Percentiles rank a stretch among this genome's conserved stretches.
Evolutionary conservation across 2,888 invertebrate genomes (phyloP).

Genomic region (Pandemis heparana): DNA sequence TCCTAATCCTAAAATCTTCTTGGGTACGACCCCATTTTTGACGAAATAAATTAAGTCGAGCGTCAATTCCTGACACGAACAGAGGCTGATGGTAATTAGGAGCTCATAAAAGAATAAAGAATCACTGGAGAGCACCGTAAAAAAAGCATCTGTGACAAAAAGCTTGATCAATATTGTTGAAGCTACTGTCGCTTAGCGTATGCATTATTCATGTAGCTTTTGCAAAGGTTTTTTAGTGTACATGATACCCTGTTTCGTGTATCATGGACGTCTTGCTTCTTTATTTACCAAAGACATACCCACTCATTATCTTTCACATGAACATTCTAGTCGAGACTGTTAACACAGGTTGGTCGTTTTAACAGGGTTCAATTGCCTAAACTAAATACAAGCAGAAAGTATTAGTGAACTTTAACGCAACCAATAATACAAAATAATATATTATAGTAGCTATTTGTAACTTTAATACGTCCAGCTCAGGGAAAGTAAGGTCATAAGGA

Average conservation of each 20-base stretch:
- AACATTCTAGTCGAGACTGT: too few species aligned
- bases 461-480: background rate
- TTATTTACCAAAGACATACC: background rate
- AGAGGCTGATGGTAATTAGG: conserved; percentile 2
- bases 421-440: too few species aligned
- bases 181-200: background rate
- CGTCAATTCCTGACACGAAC: background rate
- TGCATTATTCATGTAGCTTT: background rate
- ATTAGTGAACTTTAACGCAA: too few species aligned
- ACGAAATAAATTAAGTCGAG: conserved; percentile 1
- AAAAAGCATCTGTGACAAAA: background rate
- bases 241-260: background rate
- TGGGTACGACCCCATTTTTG: background rate
- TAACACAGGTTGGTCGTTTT: too few species aligned
- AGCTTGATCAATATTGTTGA: background rate
- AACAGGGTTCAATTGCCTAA: too few species aligned
- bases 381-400: too few species aligned
- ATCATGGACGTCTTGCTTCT: too few species aligned
- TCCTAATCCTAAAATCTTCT: background rate
- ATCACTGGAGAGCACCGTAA: background rate
- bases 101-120: background rate
- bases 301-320: too few species aligned
- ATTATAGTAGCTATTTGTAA: background rate
- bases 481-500: conserved; percentile 28
- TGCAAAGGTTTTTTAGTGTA: background rate